Conservation (phyloP, 2,888 invertebrate genomes). For the Chloromyia formosa region DNA sequence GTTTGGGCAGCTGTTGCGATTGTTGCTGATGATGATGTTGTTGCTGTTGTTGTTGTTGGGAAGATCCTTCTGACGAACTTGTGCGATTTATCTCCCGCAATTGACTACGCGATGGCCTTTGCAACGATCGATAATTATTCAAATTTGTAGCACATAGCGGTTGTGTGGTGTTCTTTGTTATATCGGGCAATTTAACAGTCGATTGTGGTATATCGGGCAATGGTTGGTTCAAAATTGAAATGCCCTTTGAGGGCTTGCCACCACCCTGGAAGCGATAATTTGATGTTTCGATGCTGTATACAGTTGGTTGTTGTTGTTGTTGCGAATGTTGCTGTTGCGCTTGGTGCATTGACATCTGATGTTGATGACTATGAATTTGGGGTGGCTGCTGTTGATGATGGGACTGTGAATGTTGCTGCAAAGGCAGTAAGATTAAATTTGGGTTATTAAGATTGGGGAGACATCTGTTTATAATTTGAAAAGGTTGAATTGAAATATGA, state of each 20-base stretch:
- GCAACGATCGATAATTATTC: conserved; percentile 69
- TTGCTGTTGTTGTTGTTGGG: conserved; percentile 43
- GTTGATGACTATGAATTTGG: conserved; percentile 48
- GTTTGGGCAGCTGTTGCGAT: conserved; percentile 47
- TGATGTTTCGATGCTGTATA: conserved; percentile 63
- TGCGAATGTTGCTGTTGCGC: conserved; percentile 48
- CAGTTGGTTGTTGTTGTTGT: conserved; percentile 61
- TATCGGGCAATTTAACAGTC: conserved; percentile 49
- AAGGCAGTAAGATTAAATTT: conserved; percentile 53
- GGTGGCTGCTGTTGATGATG: conserved; percentile 39
- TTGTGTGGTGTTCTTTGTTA: conserved; percentile 62
- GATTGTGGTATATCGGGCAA: conserved; percentile 63
- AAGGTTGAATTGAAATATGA: no score
- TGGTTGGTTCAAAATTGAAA: conserved; percentile 64
- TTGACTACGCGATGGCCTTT: conserved; percentile 63
- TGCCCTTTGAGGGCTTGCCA: conserved; percentile 51
- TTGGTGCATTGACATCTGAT: conserved; percentile 30
- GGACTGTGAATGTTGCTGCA: conserved; percentile 48
- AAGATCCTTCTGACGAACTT: conserved; percentile 18
- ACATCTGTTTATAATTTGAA: conserved; percentile 49
- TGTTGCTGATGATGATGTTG: conserved; percentile 44
- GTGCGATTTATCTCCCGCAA: conserved; percentile 7
- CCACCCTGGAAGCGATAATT: conserved; percentile 53
- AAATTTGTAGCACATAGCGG: conserved; percentile 65
- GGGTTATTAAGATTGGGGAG: conserved; percentile 52